Base-by-base conservation (phyloP, 2,888 invertebrate genomes). In the Theristus sp. region DNA sequence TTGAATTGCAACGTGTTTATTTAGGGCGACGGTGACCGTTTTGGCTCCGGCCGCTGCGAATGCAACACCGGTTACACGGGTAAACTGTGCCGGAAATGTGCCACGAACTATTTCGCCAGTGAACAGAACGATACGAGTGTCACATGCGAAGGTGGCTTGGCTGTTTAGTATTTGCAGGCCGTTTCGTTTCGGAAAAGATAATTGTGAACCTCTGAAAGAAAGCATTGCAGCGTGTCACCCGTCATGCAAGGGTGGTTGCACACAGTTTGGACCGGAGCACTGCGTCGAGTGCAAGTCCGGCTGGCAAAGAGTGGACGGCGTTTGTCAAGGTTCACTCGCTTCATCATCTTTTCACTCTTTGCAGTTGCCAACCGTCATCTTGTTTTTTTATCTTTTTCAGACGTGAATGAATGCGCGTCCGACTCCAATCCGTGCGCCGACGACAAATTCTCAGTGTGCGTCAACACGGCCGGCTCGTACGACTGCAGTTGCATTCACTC, bases 41-140 rank as follows among this genome's bases (percentile, higher is more conserved):
- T 87, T 75, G 96, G 96, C 0, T 89, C 85, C 71, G 96, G 94
- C 0, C 83, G 84, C 63, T 96, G 96, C 72, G 77, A 81, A 22
- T 96, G 94, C 75, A 83, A 89, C 69, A 70, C 74, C 6, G 93
- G 89, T 0, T 94, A 94, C 73, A 70, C 74, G 0, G 90, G 90
- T 0, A 81, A 82, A 0, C 75, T 79, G 29, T 96, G 96, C 75
- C 81, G 84, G 60, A 76, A 80, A n/a, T 96, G 96, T 75, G 79
- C 81, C 22, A 72, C 76, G n/a, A 67, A 71, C 49, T 71, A 66
- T 62, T 71, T 62, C 60, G 57, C 64, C 6, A 38, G 55, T 25
- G 25, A 59, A 1, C 52, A 65, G 56, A 68, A 62, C 56, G 64
- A 65, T 13, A 60, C 60, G 3, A 30, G 31, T 29, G 30, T 60